phyloP scores from a whole-genome alignment of 1,140 invertebrate genomes.

The Drosophila micromelanica region DNA sequence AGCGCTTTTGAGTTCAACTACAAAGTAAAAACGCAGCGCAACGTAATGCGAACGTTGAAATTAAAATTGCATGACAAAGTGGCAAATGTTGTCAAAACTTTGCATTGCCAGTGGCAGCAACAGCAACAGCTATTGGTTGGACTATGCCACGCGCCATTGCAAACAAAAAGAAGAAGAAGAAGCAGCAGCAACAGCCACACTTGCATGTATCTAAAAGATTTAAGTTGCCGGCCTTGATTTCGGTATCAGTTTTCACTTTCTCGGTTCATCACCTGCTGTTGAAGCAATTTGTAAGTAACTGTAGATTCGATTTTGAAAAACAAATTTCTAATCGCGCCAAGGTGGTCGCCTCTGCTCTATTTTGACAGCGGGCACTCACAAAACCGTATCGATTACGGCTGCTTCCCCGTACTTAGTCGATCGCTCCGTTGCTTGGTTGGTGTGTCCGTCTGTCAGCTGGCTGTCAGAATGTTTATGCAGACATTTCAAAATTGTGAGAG shows the following conservation, averaged over 20 bases:
- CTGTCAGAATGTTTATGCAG: slow-evolving; percentile 67
- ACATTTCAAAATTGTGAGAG: slow-evolving; percentile 30
- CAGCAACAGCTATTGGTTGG: slow-evolving; percentile 6
- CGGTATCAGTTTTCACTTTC: slow-evolving; percentile 17
- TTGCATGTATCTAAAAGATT: slow-evolving; percentile 38
- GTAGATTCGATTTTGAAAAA: slow-evolving; percentile 28
- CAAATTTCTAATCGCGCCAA: slow-evolving; percentile 54
- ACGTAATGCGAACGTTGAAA: slow-evolving; percentile 48
- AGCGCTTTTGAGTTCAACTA: slow-evolving; percentile 43
- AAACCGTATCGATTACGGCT: slow-evolving; percentile 62
- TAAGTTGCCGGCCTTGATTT: slow-evolving; percentile 66
- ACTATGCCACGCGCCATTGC: slow-evolving; percentile 39
- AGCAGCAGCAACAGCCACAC: slow-evolving; percentile 17
- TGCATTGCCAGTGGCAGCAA: slow-evolving; percentile 41
- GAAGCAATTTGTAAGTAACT: slow-evolving; percentile 13
- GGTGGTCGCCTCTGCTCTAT: slow-evolving; percentile 39
- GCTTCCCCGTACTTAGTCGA: slow-evolving; percentile 14
- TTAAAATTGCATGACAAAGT: slow-evolving; percentile 81
- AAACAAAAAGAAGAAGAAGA: slow-evolving; percentile 22
- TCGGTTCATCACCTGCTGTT: neutral
- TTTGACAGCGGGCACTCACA: slow-evolving; percentile 24
- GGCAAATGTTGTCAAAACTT: slow-evolving; percentile 79
- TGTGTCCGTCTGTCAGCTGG: slow-evolving; percentile 44
- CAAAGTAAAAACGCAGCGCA: slow-evolving; percentile 56
- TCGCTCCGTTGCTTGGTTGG: neutral